Evolutionary conservation across 2,113 vertebrate genomes (phyloP).

Genomic region (Etia nguti): DNA sequence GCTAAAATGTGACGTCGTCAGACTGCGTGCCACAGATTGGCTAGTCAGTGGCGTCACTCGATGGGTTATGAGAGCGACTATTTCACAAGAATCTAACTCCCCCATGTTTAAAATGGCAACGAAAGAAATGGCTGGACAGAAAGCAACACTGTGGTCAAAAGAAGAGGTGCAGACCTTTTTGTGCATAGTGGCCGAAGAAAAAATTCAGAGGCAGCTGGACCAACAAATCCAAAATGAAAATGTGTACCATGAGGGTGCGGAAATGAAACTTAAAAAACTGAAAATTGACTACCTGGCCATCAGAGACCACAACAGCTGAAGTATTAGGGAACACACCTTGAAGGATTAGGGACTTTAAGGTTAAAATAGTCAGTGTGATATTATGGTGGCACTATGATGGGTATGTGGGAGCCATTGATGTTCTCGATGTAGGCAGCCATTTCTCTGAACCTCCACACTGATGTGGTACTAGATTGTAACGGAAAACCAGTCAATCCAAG

Average conservation of each 20-base stretch:
- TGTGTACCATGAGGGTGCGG: rapidly evolving
- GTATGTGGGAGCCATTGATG: background rate
- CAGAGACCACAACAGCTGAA: background rate
- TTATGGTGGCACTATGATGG: background rate
- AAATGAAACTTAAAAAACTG: background rate
- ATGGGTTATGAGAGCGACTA: background rate
- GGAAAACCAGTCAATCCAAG: background rate
- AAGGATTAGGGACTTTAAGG: background rate
- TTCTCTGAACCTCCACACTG: background rate
- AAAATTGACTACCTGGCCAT: background rate
- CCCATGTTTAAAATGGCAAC: background rate
- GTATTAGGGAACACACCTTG: background rate
- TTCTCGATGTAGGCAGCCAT: background rate
- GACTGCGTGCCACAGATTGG: background rate
- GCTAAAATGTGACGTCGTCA: background rate
- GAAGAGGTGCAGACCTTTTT: background rate
- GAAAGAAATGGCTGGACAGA: background rate
- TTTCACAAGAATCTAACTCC: background rate
- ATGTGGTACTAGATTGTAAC: background rate
- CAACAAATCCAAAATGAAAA: background rate
- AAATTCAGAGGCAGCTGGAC: background rate
- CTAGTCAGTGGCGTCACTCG: background rate
- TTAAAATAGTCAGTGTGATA: background rate
- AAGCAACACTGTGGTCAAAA: background rate
- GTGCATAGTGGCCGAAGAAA: background rate